These are phyloP conservation scores for Ailurus styani DNA, from an alignment of 2,113 vertebrate genomes.

Conservation along the genomic window DNA sequence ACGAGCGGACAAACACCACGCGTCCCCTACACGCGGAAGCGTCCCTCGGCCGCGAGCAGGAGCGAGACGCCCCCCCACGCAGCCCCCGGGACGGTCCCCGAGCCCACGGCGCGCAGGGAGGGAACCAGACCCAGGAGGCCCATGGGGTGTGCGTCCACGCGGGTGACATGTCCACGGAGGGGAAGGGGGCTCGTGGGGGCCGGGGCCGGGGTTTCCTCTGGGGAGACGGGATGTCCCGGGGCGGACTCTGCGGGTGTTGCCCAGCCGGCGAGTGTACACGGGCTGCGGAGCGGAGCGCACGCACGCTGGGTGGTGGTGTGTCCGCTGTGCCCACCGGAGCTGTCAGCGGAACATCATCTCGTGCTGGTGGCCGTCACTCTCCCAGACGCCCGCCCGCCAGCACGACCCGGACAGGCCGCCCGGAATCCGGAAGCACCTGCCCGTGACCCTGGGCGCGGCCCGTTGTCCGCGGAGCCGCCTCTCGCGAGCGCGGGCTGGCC, in stretches of 20 bases:
- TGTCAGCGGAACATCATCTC: too few species aligned
- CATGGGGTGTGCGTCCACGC: rapidly evolving
- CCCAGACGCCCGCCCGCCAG: rapidly evolving
- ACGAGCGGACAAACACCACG: rapidly evolving
- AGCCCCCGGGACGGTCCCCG: background rate
- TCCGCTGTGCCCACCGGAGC: too few species aligned
- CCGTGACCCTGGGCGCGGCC: background rate
- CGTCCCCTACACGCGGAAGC: background rate
- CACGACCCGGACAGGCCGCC: background rate
- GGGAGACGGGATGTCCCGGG: too few species aligned
- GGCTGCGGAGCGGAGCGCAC: rapidly evolving
- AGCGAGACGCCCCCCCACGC: too few species aligned
- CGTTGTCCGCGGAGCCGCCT: too few species aligned
- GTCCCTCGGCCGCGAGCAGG: background rate
- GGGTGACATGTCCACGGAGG: background rate
- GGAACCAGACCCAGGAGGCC: background rate
- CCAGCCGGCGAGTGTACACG: too few species aligned
- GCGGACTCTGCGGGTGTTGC: too few species aligned
- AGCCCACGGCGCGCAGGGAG: background rate
- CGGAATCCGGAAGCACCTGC: background rate
- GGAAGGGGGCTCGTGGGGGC: background rate
- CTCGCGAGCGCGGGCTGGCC: background rate
- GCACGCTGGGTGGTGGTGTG: rapidly evolving
- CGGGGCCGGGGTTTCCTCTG: background rate
- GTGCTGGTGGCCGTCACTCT: background rate